phyloP scores from a whole-genome alignment of 2,888 invertebrate genomes.

The Lasioglossum villosulum region DNA sequence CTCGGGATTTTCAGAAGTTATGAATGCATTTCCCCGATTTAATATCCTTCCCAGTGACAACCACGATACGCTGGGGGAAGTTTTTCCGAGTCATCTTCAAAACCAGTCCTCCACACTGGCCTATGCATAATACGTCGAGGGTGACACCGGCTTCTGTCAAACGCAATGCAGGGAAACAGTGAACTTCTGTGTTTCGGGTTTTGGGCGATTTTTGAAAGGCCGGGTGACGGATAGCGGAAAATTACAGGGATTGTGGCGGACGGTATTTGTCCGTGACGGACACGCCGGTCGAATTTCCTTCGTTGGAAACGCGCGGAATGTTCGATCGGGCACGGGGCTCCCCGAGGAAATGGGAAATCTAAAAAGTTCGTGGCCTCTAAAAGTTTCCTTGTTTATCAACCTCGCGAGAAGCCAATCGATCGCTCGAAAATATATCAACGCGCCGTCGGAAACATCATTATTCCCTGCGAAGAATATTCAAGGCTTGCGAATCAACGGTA shows the following conservation, averaged over 20 bases:
- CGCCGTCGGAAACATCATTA: background rate
- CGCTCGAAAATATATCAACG: background rate
- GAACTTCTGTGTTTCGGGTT: constrained; percentile 6
- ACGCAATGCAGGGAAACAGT: background rate
- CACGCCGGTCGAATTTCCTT: background rate
- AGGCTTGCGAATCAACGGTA: background rate
- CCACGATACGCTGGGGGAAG: background rate
- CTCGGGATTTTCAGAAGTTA: background rate
- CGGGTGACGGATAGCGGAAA: constrained; percentile 26
- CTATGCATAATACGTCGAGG: constrained; percentile 10
- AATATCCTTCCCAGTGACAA: background rate
- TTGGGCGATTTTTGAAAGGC: constrained; percentile 26
- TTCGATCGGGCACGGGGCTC: background rate
- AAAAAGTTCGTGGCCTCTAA: background rate
- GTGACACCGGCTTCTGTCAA: constrained; percentile 15
- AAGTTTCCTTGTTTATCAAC: background rate
- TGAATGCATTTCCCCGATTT: background rate
- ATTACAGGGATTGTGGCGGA: constrained; percentile 32
- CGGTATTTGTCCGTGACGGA: constrained; percentile 46
- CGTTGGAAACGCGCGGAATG: background rate
- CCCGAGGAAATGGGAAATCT: background rate
- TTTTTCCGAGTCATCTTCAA: background rate
- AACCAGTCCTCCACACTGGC: background rate
- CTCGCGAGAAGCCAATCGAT: background rate
- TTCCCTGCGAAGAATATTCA: background rate